Conservation (phyloP, 1,140 invertebrate genomes). For the Neotoxoptera formosana region DNA sequence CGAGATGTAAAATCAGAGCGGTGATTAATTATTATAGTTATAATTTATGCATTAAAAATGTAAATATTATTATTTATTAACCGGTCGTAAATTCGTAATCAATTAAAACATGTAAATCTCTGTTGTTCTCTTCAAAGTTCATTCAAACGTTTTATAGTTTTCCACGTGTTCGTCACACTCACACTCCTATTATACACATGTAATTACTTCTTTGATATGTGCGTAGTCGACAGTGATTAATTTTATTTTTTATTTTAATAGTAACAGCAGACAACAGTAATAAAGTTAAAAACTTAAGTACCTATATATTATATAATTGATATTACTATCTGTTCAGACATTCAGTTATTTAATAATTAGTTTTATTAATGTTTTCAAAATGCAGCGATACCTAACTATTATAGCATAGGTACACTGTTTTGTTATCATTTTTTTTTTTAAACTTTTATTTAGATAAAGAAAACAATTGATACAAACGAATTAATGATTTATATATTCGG, state of each 20-base stretch:
- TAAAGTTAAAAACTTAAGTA: background rate
- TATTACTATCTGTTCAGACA: too few relatives aligned
- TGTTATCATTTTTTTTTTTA: background rate
- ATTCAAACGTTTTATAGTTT: background rate
- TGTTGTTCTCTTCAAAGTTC: background rate
- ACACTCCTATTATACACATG: background rate
- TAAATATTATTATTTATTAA: conserved; percentile 9
- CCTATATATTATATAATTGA: background rate
- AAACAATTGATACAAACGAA: background rate
- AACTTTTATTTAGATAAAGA: too few relatives aligned
- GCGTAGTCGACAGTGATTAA: background rate
- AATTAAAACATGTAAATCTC: background rate
- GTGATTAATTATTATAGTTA: background rate
- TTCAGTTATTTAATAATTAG: too few relatives aligned
- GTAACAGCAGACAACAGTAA: background rate
- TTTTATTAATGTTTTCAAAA: too few relatives aligned
- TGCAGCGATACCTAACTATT: too few relatives aligned
- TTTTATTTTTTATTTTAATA: background rate
- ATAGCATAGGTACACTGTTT: too few relatives aligned
- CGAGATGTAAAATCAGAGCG: background rate
- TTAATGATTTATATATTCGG: too few relatives aligned
- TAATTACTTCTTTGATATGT: background rate
- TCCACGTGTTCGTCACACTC: background rate
- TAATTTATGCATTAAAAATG: background rate
- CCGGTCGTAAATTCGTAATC: background rate